Evolutionary conservation across 2,888 invertebrate species (phyloP), one percentile per base, ranked within the genome.

Genomic region (Rhagonycha fulva): DNA sequence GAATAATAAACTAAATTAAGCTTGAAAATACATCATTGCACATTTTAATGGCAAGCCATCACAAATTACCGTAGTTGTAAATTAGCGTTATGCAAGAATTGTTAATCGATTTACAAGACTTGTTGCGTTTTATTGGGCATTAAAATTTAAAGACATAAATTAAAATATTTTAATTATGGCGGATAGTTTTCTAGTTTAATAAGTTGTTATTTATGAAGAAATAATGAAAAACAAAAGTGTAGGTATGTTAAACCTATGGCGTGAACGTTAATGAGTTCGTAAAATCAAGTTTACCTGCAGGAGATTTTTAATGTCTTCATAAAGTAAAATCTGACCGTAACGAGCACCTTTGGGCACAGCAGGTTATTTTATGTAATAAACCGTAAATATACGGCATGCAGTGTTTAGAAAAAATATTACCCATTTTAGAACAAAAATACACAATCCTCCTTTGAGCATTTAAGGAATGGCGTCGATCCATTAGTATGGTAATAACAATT

Each of bases 291-390:
- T 79, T 75, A 79, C 75, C 79, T 77, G 79, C 79, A 77, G 79
- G 79, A 77, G 79, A 79, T 79, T 79, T 79, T 79, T 79, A 79
- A 79, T 79, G 79, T 79, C 79, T 79, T 79, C 79, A 79, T 79
- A 79, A 79, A 79, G 72, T 75, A 77, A 72, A 73, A 71, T 68
- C 75, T 77, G 77, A 72, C 74, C 72, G 67, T 75, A 77, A 77
- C 74, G 74, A 72, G 71, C 71, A 77, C 77, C 71, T 77, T 71
- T 26, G 68, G 77, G 72, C 74, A 28, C 77, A 72, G 77, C 74
- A 32, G 77, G 77, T 24, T 77, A 72, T 77, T 77, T 72, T 62
- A 74, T 74, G 72, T 75, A 77, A 77, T 71, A 75, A 75, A 75
- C 68, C 74, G 69, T 63, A 68, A 63, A 24, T 74, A 62, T 74